Evolutionary conservation across 1,140 invertebrate species (phyloP), one percentile per base, ranked within the genome.

Genomic region (Heliconius melpomene): DNA sequence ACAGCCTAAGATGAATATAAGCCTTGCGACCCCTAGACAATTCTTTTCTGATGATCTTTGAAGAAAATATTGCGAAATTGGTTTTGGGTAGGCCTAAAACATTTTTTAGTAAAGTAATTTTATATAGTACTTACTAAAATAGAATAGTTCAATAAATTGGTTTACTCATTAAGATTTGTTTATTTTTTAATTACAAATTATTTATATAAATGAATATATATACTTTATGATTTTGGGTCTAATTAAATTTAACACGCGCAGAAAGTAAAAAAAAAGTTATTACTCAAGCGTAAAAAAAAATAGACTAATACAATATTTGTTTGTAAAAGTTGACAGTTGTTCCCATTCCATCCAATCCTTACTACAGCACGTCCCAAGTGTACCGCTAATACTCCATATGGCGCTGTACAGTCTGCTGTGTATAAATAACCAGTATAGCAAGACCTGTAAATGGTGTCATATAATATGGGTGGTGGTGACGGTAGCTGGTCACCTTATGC

Each of bases 361-460:
- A 83, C 86, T 83, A 82, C 85, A 88, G 82, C 84, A 82, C 75
- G 89, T 94, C 92, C 92, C 91, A 91, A 93, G 90, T 90, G 92
- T 90, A 87, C 87, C 85, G 86, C 89, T 93, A 93, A 94, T 91
- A 91, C 91, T 94, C 91, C 92, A 94, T 94, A 94, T 94, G 92
- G 92, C 92, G 87, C 79, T 85, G 87, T 84, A 90, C 87, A 87
- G 85, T 86, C 85, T 78, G 84, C 89, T 87, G 87, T 86, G 78
- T 78, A 90, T 85, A 88, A 88, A 89, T 85, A 89, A 87, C 92
- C 90, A 93, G 18, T 72, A 23, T 72, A 40, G 38, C 2, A 46
- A 71, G 90, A 90, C 75, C 90, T 78, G 54, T 75, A 76, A 66
- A 18, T 38, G n/a, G 50, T 32, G 57, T 79, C 16, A 71, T n/a